Conservation (phyloP, 2,113 vertebrate species). For the Myodes glareolus region DNA sequence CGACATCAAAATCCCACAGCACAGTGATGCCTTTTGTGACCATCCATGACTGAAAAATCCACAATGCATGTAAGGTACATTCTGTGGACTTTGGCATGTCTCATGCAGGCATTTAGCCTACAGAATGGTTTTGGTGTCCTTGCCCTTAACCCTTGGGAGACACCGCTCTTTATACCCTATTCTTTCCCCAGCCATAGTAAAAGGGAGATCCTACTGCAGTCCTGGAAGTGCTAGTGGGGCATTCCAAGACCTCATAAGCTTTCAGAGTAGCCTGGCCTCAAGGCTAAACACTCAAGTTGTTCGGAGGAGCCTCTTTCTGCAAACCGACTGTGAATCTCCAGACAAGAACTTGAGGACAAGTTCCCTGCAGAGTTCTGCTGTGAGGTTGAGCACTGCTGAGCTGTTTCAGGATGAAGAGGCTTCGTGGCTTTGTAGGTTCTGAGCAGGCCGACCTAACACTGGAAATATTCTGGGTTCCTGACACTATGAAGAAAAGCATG, state of each 20-base stretch:
- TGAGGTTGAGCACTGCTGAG: neutral
- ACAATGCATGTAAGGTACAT: neutral
- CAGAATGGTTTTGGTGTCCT: neutral
- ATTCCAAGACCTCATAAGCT: neutral
- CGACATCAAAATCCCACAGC: neutral
- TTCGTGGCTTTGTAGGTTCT: neutral
- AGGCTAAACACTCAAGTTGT: neutral
- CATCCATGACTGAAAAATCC: neutral
- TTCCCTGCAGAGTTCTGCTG: neutral
- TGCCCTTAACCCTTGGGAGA: neutral
- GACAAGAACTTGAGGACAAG: neutral
- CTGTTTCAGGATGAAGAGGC: neutral
- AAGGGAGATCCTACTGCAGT: neutral
- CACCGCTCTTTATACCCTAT: too few relatives aligned
- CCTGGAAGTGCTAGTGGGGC: neutral
- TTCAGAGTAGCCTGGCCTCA: neutral
- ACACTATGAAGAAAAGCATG: neutral
- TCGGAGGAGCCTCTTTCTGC: neutral
- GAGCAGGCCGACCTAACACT: neutral
- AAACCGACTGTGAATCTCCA: neutral
- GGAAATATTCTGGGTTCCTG: neutral
- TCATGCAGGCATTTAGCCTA: neutral
- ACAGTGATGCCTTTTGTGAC: neutral
- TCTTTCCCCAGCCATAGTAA: neutral
- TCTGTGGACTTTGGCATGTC: neutral